Evolutionary conservation across 2,797 vertebrate species (phyloP).

Genomic region (Triplophysa bombifrons): DNA sequence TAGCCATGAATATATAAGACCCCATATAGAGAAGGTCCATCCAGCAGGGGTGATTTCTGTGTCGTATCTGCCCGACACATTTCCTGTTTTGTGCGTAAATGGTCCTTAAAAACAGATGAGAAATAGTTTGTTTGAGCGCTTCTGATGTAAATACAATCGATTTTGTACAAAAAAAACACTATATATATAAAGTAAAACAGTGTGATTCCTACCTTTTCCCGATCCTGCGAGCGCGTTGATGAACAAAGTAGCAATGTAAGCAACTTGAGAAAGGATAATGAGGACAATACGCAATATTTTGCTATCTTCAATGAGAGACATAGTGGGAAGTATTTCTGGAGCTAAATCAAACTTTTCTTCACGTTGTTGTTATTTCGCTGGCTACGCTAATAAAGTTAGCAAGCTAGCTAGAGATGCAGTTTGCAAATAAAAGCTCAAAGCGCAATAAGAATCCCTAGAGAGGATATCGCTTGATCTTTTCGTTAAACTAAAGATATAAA

Average conservation of each 20-base stretch:
- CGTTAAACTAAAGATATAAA: not conserved
- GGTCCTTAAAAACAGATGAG: constrained; percentile 58
- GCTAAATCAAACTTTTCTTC: not conserved
- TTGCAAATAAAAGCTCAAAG: not conserved
- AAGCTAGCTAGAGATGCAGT: not conserved
- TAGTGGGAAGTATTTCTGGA: not conserved
- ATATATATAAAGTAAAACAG: not conserved
- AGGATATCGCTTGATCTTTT: not conserved
- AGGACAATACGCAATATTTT: constrained; percentile 33
- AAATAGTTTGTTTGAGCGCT: too few relatives aligned
- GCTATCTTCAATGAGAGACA: constrained; percentile 19
- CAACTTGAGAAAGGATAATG: constrained; percentile 41
- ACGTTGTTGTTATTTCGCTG: not conserved
- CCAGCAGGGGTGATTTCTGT: constrained; percentile 76
- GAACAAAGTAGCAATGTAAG: constrained; percentile 37
- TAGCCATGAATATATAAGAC: constrained; percentile 76
- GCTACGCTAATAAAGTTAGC: not conserved
- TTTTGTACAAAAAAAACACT: too few relatives aligned
- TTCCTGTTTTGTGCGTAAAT: constrained; percentile 67
- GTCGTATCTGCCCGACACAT: constrained; percentile 68
- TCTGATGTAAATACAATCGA: too few relatives aligned
- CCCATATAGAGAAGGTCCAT: constrained; percentile 82
- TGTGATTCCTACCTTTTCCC: constrained; percentile 47
- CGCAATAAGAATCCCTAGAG: not conserved
- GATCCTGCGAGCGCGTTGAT: constrained; percentile 52